Evolutionary conservation across 2,113 vertebrate genomes (phyloP), one percentile per base, ranked within the genome.

Genomic region (Erythrolamprus reginae): DNA sequence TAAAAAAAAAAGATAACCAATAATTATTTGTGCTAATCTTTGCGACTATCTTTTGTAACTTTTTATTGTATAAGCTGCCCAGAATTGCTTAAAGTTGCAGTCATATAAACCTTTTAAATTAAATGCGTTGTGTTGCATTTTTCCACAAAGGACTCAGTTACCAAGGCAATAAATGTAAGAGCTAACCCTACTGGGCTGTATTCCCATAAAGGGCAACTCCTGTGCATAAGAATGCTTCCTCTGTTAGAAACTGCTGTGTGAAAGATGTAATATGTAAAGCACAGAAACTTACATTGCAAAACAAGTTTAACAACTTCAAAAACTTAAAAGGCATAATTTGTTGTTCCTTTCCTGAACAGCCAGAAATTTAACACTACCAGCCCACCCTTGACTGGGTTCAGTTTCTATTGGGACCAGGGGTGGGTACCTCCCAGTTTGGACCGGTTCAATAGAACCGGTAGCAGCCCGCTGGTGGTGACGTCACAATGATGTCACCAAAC

Each of bases 101-200:
- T 65, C 13, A 65, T 65, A 33, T 33, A 65, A 65, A 17, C 33
- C 61, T 65, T 65, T 65, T 65, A 65, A 65, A 33, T 33, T 65
- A 65, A 65, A 65, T n/a, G 33, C 61, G 17, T 5, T 33, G 61
- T 17, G 15, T 94, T 96, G 82, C 90, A 94, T 89, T 89, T 93
- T 94, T 94, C 89, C 33, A 86, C 90, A 38, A 93, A 91, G 92
- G 87, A 92, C 45, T 84, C 89, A 88, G 93, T 96, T 93, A 84
- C 94, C 92, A 95, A 93, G 89, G 94, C 82, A 95, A 95, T 93
- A 94, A 94, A 95, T 0, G 0, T 83, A 94, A 94, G 94, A 95
- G 96, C 95, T 87, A 86, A 84, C 51, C 88, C 94, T 91, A 82
- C 10, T 86, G 38, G 65, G 19, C 42, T 47, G 28, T 87, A 65